These are phyloP conservation scores for Linnaemya vulpina DNA, from an alignment of 2,888 invertebrate genomes.

Conservation along the genomic window DNA sequence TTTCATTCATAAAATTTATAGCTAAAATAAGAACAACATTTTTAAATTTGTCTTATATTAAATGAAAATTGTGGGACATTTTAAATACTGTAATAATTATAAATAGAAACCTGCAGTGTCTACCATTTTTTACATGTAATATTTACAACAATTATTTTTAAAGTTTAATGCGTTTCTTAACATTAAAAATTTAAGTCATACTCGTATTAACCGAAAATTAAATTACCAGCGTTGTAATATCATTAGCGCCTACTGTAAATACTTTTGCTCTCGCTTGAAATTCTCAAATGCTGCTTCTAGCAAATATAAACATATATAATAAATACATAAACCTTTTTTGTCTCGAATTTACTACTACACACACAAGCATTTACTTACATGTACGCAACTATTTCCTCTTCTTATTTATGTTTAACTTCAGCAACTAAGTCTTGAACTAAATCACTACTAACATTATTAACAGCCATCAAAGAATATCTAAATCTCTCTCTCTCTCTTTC, in stretches of 20 bases:
- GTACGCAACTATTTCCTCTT: not conserved
- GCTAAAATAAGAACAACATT: no score
- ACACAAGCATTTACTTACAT: not conserved
- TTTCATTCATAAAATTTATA: no score
- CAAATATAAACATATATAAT: not conserved
- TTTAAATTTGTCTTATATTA: no score
- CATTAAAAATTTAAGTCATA: no score
- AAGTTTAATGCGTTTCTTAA: no score
- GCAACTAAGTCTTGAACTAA: slow-evolving; percentile 12
- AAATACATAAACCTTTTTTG: not conserved
- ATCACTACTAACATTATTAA: slow-evolving; percentile 17
- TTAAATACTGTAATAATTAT: no score
- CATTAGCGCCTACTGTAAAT: slow-evolving; percentile 11
- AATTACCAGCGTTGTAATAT: not conserved
- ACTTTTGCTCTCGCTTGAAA: not conserved
- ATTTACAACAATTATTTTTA: no score
- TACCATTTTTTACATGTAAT: no score
- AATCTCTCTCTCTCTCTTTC: not conserved
- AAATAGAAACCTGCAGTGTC: no score
- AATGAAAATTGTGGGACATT: no score
- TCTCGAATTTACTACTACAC: not conserved
- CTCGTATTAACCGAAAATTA: not conserved
- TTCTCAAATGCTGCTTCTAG: not conserved
- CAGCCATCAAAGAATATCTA: not conserved
- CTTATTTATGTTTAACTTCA: not conserved